A percentile compares a stretch with the other conserved stretches of the same genome.
These are phyloP conservation scores for Anaspis maculata DNA, from an alignment of 2,888 invertebrate species.

Conservation along the genomic window DNA sequence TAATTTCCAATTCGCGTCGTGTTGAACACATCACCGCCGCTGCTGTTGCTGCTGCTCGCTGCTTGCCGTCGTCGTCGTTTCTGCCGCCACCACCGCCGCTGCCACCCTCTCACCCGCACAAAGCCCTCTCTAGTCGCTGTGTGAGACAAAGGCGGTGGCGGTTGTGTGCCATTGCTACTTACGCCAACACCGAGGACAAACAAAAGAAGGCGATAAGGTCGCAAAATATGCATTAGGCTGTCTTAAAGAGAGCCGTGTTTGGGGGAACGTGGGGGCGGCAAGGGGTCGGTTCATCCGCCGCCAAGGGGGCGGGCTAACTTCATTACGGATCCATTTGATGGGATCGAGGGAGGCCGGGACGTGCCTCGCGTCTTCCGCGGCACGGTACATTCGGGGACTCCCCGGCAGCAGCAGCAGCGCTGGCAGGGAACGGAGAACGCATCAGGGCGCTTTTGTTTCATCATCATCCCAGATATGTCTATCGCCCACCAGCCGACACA, in stretches of 20 bases:
- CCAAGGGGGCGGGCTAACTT: slow-evolving; percentile 54
- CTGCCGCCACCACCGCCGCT: too few relatives aligned
- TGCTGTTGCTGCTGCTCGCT: too few relatives aligned
- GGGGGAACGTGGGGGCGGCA: slow-evolving; percentile 17
- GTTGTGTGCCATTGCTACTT: slow-evolving; percentile 21
- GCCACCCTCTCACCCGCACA: too few relatives aligned
- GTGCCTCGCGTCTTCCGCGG: slow-evolving; percentile 32
- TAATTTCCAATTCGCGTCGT: slow-evolving; percentile 10
- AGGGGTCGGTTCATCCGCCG: slow-evolving; percentile 11
- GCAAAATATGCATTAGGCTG: slow-evolving; percentile 39
- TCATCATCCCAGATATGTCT: too few relatives aligned
- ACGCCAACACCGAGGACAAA: slow-evolving; percentile 28
- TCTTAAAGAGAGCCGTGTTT: slow-evolving; percentile 37
- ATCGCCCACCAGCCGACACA: too few relatives aligned
- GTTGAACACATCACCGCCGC: slow-evolving; percentile 1
- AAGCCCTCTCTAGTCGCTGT: too few relatives aligned
- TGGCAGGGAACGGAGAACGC: too few relatives aligned
- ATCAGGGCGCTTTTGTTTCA: too few relatives aligned
- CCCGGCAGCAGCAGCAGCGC: not conserved
- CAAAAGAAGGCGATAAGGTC: slow-evolving; percentile 37
- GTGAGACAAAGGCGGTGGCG: slow-evolving; percentile 16
- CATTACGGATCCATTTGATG: slow-evolving; percentile 75
- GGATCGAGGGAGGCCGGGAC: slow-evolving; percentile 48
- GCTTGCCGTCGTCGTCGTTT: too few relatives aligned
- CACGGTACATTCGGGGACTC: too few relatives aligned